Evolutionary conservation across 2,888 invertebrate species (phyloP).

Genomic region (Willowsia nigromaculata): DNA sequence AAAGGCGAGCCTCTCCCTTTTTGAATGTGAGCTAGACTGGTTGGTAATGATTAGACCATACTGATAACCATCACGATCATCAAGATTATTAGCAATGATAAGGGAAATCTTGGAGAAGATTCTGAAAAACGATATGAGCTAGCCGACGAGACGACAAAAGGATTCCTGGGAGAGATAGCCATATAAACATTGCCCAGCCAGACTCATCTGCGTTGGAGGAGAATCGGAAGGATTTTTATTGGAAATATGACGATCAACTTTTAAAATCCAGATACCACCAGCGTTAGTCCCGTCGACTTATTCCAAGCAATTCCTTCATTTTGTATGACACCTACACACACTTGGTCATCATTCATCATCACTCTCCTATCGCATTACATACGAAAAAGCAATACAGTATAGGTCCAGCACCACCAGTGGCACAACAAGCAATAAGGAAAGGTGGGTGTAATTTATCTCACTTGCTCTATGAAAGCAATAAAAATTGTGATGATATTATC

Average conservation of each 20-base stretch:
- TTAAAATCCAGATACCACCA: background rate
- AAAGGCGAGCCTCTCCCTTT: background rate
- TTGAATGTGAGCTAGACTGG: background rate
- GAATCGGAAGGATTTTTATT: background rate
- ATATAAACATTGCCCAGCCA: background rate
- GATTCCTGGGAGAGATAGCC: slow-evolving; percentile 16
- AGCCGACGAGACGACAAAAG: background rate
- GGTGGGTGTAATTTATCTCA: slow-evolving; percentile 61
- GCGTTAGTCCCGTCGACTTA: background rate
- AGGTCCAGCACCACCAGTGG: background rate
- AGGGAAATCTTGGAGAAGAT: background rate
- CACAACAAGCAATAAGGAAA: background rate
- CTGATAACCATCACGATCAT: background rate
- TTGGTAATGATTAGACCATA: background rate
- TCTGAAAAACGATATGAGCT: background rate
- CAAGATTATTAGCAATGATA: background rate
- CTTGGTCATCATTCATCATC: slow-evolving; percentile 20
- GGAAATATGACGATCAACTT: background rate
- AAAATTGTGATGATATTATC: slow-evolving; percentile 21
- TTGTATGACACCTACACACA: slow-evolving; percentile 41
- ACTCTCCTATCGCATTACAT: background rate
- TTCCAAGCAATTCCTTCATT: background rate
- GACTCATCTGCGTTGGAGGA: background rate
- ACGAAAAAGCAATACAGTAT: background rate
- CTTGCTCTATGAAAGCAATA: slow-evolving; percentile 57